These are phyloP conservation scores for Sebastes elongatus DNA, from an alignment of 2,797 vertebrate genomes.

Conservation along the genomic window DNA sequence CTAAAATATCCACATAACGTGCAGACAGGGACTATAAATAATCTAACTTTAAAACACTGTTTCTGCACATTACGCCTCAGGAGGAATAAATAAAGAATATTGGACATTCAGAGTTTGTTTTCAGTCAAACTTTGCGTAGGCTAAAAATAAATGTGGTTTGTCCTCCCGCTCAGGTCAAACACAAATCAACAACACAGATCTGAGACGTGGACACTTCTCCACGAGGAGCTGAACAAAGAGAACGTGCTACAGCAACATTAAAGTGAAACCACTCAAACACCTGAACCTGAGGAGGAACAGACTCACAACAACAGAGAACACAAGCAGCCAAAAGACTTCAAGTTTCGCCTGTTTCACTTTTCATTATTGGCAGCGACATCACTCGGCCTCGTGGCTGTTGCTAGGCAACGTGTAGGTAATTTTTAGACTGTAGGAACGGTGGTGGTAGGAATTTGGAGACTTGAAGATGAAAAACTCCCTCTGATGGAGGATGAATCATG, in stretches of 20 bases:
- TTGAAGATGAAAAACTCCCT: constrained; percentile 20
- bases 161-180: neutral
- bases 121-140: neutral
- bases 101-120: neutral
- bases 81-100: neutral
- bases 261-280: neutral
- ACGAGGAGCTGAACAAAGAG: neutral
- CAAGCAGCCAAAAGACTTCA: neutral
- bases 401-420: constrained; percentile 29
- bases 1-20: neutral
- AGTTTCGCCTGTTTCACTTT: neutral
- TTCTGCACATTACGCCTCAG: neutral
- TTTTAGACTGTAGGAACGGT: constrained; percentile 28
- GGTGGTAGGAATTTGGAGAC: constrained; percentile 18
- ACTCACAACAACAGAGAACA: constrained; percentile 3
- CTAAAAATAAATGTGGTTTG: neutral
- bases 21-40: neutral
- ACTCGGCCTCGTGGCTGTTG: constrained; percentile 23
- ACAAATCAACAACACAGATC: neutral
- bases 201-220: neutral
- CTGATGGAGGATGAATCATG: constrained; percentile 24
- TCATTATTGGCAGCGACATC: constrained; percentile 1
- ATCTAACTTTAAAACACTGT: neutral
- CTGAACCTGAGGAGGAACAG: constrained; percentile 9
- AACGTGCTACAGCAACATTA: neutral